Conservation (phyloP, 2,113 vertebrate species). For the Perccottus glenii region DNA sequence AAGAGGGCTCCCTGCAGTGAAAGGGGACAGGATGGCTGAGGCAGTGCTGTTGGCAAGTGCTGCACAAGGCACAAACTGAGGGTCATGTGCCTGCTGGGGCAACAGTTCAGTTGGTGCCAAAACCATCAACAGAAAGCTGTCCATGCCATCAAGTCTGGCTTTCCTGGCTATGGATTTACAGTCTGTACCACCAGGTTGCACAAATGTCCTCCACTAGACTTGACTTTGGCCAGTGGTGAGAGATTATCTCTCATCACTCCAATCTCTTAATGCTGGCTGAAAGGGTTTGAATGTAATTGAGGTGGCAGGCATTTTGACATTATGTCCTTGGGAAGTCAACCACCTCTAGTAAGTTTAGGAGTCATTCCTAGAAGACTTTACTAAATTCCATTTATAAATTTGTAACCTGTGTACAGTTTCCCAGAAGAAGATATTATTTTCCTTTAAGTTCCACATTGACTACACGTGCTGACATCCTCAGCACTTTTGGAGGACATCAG, state of each 20-base stretch:
- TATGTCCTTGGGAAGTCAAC: slow-evolving; percentile 51
- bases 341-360: slow-evolving; percentile 33
- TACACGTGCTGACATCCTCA: slow-evolving; percentile 45
- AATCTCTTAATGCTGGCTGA: slow-evolving; percentile 59
- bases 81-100: slow-evolving; percentile 28
- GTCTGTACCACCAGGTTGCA: background rate
- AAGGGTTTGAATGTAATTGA: slow-evolving; percentile 58
- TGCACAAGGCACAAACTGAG: slow-evolving; percentile 19
- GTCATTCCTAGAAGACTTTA: slow-evolving; percentile 27
- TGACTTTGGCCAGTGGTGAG: slow-evolving; percentile 31
- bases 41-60: slow-evolving; percentile 48
- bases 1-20: slow-evolving; percentile 55
- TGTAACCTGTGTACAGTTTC: slow-evolving; percentile 14
- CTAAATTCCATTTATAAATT: slow-evolving; percentile 55
- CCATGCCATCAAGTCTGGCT: slow-evolving; percentile 38
- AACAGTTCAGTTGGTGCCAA: slow-evolving; percentile 32
- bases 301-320: slow-evolving; percentile 47
- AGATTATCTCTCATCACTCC: slow-evolving; percentile 65
- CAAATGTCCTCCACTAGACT: slow-evolving; percentile 50
- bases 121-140: slow-evolving; percentile 40
- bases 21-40: slow-evolving; percentile 38
- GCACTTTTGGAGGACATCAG: slow-evolving; percentile 43
- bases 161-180: background rate
- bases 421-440: slow-evolving; percentile 35
- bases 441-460: slow-evolving; percentile 34